These are phyloP conservation scores for Dryadula phaetusa DNA, from an alignment of 2,888 invertebrate species.

Conservation along the genomic window DNA sequence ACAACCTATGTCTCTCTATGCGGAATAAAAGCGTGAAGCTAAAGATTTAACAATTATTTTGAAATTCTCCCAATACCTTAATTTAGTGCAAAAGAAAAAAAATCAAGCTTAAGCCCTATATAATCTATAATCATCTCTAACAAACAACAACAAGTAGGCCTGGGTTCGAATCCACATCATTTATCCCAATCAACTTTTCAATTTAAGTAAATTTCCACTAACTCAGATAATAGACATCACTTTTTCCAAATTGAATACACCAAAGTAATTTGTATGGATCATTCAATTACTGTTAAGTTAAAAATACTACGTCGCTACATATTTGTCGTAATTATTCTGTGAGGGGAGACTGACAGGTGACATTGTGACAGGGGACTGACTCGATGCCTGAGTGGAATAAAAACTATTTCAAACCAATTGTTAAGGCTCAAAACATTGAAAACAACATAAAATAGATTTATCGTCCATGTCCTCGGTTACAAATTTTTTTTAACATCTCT, in stretches of 20 bases:
- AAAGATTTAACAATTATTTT: no score
- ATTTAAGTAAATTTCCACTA: background rate
- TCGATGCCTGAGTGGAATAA: background rate
- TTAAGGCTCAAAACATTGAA: background rate
- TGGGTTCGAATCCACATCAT: background rate
- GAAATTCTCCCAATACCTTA: no score
- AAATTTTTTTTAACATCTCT: no score
- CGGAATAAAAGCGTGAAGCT: no score
- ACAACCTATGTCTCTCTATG: no score
- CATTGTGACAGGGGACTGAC: constrained; percentile 2
- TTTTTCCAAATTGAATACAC: constrained; percentile 19
- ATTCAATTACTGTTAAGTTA: constrained; percentile 28
- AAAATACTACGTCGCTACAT: constrained; percentile 21
- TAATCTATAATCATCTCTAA: no score
- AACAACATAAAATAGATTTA: background rate
- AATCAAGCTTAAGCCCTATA: no score
- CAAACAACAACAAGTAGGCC: background rate
- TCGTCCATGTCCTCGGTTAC: no score
- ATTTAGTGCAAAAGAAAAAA: no score
- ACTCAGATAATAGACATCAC: background rate
- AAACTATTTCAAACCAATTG: background rate
- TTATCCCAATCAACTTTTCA: background rate
- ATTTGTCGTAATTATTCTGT: constrained; percentile 34
- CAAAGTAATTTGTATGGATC: constrained; percentile 36
- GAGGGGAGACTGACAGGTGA: constrained; percentile 30